A percentile compares a stretch with the other conserved stretches of the same genome.
phyloP scores from a whole-genome alignment of 2,113 vertebrate species.

The Hippocampus barbouri region DNA sequence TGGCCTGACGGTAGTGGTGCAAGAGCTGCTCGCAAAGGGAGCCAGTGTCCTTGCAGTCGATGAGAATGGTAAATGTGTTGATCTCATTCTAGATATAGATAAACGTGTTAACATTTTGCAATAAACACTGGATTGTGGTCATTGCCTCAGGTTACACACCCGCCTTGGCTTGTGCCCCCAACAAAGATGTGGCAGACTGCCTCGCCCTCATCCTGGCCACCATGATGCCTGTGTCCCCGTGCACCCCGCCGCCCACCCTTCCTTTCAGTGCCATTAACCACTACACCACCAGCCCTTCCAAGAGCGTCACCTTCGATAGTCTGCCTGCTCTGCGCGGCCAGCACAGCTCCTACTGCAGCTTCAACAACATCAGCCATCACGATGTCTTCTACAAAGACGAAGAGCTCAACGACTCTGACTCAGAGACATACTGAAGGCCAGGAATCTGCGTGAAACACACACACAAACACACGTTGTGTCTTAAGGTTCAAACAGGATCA shows the following conservation, averaged over 20 bases:
- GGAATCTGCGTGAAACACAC: conserved; percentile 23
- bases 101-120: neutral
- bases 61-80: conserved; percentile 84
- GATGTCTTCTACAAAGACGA: conserved; percentile 87
- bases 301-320: conserved; percentile 91
- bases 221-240: conserved; percentile 96
- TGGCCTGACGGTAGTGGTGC: conserved; percentile 93
- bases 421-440: conserved; percentile 88
- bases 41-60: conserved; percentile 97
- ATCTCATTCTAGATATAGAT: neutral
- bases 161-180: conserved; percentile 95
- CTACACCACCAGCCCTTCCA: conserved; percentile 89
- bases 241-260: conserved; percentile 80
- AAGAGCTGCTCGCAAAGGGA: conserved; percentile 94
- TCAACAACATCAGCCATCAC: conserved; percentile 90
- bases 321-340: conserved; percentile 84
- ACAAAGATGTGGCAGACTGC: conserved; percentile 98
- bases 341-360: conserved; percentile 91
- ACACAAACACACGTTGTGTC: conserved; percentile 64
- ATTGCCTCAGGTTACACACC: conserved; percentile 87
- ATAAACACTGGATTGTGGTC: neutral
- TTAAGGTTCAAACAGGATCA: conserved; percentile 62
- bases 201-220: conserved; percentile 96
- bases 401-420: conserved; percentile 96
- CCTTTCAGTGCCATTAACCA: conserved; percentile 94